A percentile compares a stretch with the other conserved stretches of the same genome.
These are phyloP conservation scores for Diabrotica undecimpunctata DNA, from an alignment of 1,140 invertebrate genomes.

Conservation along the genomic window DNA sequence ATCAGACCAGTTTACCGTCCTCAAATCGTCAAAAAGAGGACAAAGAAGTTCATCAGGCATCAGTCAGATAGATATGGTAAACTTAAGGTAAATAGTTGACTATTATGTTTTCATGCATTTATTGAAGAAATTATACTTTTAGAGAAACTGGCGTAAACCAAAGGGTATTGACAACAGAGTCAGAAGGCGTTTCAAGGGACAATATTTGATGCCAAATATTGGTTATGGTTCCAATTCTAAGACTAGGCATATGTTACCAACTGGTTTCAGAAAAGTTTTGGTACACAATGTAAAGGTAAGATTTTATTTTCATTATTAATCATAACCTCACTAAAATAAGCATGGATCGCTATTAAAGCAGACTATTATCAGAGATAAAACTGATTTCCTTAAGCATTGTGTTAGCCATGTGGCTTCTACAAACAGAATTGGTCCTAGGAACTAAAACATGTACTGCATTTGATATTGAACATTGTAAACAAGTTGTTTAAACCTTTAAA, in stretches of 20 bases:
- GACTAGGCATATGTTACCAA: conserved; percentile 94
- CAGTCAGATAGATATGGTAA: conserved; percentile 96
- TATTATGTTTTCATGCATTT: not conserved
- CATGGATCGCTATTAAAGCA: too few relatives aligned
- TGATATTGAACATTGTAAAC: too few relatives aligned
- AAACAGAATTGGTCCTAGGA: too few relatives aligned
- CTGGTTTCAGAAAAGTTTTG: conserved; percentile 93
- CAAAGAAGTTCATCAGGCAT: conserved; percentile 94
- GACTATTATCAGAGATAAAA: too few relatives aligned
- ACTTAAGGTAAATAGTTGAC: conserved; percentile 65
- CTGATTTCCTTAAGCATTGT: too few relatives aligned
- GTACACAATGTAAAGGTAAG: conserved; percentile 73
- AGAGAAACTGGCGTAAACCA: conserved; percentile 87
- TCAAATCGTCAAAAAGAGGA: conserved; percentile 92
- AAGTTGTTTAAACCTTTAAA: too few relatives aligned
- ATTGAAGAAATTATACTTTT: conserved; percentile 37
- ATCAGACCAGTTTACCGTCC: conserved; percentile 84
- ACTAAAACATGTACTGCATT: too few relatives aligned
- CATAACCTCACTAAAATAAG: not conserved
- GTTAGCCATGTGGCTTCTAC: too few relatives aligned
- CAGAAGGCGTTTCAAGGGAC: conserved; percentile 96
- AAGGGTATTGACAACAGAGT: conserved; percentile 99
- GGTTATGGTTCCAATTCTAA: conserved; percentile 96
- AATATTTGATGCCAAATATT: conserved; percentile 98
- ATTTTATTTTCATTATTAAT: not conserved